A percentile compares a stretch with the other conserved stretches of the same genome.
These are phyloP conservation scores for Vanessa atalanta DNA, from an alignment of 1,140 invertebrate species.

Conservation along the genomic window DNA sequence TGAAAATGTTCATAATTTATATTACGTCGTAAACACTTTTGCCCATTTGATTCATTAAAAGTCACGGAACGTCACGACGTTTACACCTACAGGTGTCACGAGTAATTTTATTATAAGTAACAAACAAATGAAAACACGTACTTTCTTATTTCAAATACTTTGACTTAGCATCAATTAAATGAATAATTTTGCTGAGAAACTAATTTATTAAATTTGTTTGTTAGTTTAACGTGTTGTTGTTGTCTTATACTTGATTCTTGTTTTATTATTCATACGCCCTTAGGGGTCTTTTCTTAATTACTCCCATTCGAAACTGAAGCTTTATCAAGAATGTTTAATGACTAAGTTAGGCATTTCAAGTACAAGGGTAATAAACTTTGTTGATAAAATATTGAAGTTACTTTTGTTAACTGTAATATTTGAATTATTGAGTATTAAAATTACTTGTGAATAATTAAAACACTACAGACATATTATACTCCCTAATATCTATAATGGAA, in stretches of 20 bases:
- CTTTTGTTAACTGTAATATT: neutral
- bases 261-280: conserved; percentile 33
- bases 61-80: too few species aligned
- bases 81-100: too few species aligned
- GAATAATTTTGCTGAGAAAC: conserved; percentile 11
- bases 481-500: too few species aligned
- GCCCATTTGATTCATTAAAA: too few species aligned
- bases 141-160: neutral
- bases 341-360: conserved; percentile 5
- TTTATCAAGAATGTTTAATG: conserved; percentile 29
- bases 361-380: conserved; percentile 2
- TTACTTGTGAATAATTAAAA: neutral
- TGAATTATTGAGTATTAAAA: conserved; percentile 4
- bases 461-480: too few species aligned
- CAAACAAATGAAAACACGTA: too few species aligned
- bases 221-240: conserved; percentile 18
- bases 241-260: conserved; percentile 17
- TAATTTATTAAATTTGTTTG: conserved; percentile 28
- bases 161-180: neutral
- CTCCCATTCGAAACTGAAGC: conserved; percentile 15
- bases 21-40: too few species aligned
- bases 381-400: conserved; percentile 10
- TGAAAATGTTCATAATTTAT: too few species aligned
- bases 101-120: too few species aligned
- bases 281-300: conserved; percentile 20